A percentile compares a stretch with the other conserved stretches of the same genome.
phyloP scores from a whole-genome alignment of 1,140 invertebrate species.

The Elysia chlorotica region DNA sequence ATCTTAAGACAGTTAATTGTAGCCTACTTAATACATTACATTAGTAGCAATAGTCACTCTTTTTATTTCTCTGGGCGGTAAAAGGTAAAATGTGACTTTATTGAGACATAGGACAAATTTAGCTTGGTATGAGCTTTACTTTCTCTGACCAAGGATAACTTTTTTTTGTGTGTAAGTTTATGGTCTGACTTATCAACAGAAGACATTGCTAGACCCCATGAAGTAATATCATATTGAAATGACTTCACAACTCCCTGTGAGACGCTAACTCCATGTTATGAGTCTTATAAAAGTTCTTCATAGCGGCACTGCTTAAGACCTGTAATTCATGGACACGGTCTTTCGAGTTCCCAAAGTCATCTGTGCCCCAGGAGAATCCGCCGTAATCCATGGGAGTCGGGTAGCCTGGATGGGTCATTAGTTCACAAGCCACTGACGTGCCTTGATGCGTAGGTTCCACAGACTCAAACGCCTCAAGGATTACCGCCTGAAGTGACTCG shows the following conservation, averaged over 20 bases:
- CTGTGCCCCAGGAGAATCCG: conserved; percentile 16
- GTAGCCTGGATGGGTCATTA: conserved; percentile 19
- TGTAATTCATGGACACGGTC: conserved; percentile 16
- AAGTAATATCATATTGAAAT: no score
- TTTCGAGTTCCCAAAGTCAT: conserved; percentile 6
- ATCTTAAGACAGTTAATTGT: no score
- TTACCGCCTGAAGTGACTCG: conserved; percentile 6
- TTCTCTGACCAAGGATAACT: no score
- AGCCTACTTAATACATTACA: no score
- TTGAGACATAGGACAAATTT: no score
- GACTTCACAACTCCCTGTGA: background rate
- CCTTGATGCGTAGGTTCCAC: background rate
- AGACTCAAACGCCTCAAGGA: conserved; percentile 11
- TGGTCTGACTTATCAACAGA: no score
- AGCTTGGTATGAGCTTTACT: no score
- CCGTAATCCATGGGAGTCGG: background rate
- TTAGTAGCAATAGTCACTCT: no score
- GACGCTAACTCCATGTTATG: conserved; percentile 19
- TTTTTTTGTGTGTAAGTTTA: no score
- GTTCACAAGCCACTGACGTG: conserved; percentile 1
- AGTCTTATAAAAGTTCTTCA: conserved; percentile 7
- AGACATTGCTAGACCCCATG: no score
- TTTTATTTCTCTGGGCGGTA: no score
- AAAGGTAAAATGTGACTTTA: no score
- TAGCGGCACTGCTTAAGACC: conserved; percentile 1